These are phyloP conservation scores for Chlorops oryzae DNA, from an alignment of 1,140 invertebrate genomes.

Conservation along the genomic window DNA sequence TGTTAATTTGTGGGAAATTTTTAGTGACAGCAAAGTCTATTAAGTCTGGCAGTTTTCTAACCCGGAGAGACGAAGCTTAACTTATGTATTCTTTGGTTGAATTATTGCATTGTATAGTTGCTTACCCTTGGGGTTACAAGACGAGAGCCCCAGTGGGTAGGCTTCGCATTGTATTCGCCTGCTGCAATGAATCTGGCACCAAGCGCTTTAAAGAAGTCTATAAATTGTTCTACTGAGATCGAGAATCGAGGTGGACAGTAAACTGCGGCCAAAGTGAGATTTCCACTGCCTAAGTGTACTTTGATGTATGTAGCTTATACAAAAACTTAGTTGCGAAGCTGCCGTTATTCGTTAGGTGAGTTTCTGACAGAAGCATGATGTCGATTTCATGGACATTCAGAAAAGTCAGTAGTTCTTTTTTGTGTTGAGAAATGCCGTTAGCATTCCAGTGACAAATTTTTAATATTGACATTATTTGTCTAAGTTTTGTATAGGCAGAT, in stretches of 20 bases:
- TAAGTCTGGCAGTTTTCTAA: conserved; percentile 25
- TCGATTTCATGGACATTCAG: neutral
- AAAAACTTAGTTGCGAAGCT: neutral
- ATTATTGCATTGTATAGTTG: too few species aligned
- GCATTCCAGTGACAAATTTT: too few species aligned
- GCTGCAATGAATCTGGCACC: neutral
- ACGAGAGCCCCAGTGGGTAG: neutral
- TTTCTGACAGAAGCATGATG: too few species aligned
- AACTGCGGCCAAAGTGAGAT: neutral
- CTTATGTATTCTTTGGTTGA: neutral
- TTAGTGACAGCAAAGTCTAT: conserved; percentile 26
- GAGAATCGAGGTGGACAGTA: neutral
- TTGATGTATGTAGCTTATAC: neutral
- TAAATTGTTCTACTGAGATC: neutral
- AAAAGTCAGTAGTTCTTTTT: neutral
- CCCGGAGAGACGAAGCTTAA: conserved; percentile 12
- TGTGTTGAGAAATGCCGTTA: neutral
- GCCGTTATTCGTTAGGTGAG: neutral
- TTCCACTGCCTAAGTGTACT: neutral
- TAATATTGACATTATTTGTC: too few species aligned
- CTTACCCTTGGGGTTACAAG: conserved; percentile 1
- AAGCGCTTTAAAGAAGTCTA: neutral
- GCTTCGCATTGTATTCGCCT: too few species aligned
- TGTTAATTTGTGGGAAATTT: conserved; percentile 6
- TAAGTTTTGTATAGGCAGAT: too few species aligned